Base-by-base conservation (phyloP, 2,797 vertebrate genomes). In the Falco rusticolus region DNA sequence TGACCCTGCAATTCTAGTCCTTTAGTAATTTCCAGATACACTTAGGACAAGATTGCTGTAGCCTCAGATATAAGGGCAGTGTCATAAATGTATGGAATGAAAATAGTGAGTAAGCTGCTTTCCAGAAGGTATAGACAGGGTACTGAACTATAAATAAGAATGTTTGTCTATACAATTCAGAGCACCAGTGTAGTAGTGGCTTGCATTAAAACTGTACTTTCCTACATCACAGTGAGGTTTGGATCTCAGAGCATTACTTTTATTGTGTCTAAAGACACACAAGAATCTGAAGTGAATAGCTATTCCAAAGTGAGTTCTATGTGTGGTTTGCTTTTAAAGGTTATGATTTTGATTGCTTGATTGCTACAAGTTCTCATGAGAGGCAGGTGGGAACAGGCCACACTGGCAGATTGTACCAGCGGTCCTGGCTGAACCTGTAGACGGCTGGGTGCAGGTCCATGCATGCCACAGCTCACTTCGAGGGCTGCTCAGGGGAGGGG, bases 1-100 rank as follows among this genome's bases (percentile, higher is more conserved):
- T 39, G 75, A 85, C 51, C 54, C 75, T 95, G 75, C 54, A 91
- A 88, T 96, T 65, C 29, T 90, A 82, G 16, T 79, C 91, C 68
- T 84, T 61, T 92, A 87, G 92, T 96, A 72, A 82, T 96, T 97
- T 95, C 66, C 69, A 94, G 75, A 82, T 29, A 94, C 20, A 45
- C 68, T 96, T 90, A 90, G 47, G 50, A 85, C 31, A 78, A 90
- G 76, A 60, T 80, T 64, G 37, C 45, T 75, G 59, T 92, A 94
- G 50, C 43, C 71, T 96, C 53, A 94, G 84, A 54, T 92, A 43
- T 50, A 71, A 83, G 12, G 41, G 51, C 48, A 84, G 47, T n/a
- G 60, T 63, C 79, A 47, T 87, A 68, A 93, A 89, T 88, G 34
- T 78, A 43, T 70, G 78, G 43, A 72, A 82, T 60, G 84, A 76